A percentile compares a stretch with the other conserved stretches of the same genome.
phyloP scores from a whole-genome alignment of 2,797 vertebrate genomes.

The Pygocentrus nattereri region DNA sequence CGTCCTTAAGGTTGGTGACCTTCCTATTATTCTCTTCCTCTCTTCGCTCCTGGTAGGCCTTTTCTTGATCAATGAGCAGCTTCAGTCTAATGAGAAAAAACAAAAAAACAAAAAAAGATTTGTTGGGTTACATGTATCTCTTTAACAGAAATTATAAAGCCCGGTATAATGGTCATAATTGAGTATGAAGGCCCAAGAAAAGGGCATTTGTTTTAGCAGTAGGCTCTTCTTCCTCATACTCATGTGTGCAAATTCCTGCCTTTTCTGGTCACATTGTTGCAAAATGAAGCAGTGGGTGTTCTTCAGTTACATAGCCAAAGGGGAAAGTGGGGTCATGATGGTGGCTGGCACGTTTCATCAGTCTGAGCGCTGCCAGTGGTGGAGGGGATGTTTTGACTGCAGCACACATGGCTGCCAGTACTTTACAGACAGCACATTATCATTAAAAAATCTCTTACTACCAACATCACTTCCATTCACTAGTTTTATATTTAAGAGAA shows the following conservation, averaged over 20 bases:
- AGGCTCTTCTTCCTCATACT: background rate
- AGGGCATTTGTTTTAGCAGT: background rate
- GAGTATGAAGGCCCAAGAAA: background rate
- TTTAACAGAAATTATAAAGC: background rate
- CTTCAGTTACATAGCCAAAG: constrained; percentile 5
- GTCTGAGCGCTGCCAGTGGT: constrained; percentile 47
- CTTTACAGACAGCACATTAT: constrained; percentile 72
- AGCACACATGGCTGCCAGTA: constrained; percentile 65
- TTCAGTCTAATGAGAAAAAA: constrained; percentile 83
- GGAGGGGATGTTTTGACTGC: constrained; percentile 70
- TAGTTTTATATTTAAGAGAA: too few relatives aligned
- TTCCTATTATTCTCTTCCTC: constrained; percentile 89
- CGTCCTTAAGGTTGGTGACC: constrained; percentile 86
- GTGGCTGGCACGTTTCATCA: constrained; percentile 58
- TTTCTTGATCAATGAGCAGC: constrained; percentile 91
- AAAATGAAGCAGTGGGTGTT: constrained; percentile 3
- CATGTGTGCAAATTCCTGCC: background rate
- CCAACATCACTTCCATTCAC: too few relatives aligned
- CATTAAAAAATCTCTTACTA: constrained; percentile 60
- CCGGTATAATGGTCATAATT: background rate
- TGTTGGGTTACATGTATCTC: background rate
- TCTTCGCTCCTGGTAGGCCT: constrained; percentile 84
- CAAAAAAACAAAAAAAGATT: constrained; percentile 21
- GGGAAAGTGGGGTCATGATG: constrained; percentile 61
- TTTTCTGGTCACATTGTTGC: background rate